Evolutionary conservation across 2,113 vertebrate species (phyloP), one percentile per base, ranked within the genome.

Genomic region (Callipepla squamata): DNA sequence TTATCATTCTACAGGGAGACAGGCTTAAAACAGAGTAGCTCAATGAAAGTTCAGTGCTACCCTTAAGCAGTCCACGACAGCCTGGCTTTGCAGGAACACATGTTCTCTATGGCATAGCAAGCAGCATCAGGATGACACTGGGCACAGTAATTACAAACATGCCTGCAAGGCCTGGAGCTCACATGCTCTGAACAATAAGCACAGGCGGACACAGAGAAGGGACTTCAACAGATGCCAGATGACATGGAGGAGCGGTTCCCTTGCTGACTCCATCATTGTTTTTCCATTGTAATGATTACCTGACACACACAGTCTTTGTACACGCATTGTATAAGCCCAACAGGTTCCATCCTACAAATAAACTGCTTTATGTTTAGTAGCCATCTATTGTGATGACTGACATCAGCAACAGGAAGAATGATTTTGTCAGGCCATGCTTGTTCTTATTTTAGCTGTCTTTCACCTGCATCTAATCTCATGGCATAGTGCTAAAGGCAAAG

Each of bases 81-180:
- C 63, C 58, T 6, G 1, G 63, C 63, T 74, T 62, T 75, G 13
- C 0, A 7, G 50, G 78, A 94, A 66, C 84, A 90, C 70, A 9
- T 20, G 45, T 32, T 77, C 55, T 82, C 70, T 1, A 0, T 3
- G 51, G 55, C 1, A 0, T 14, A 70, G 59, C 83, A 58, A 70
- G 28, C 45, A 34, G 91, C 87, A 93, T 70, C 84, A 63, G 70
- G 55, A 74, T 83, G 80, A 89, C 1, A 1, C 2, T 63, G 75
- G 84, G 67, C 77, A 62, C 51, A 21, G 32, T 73, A 82, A 95
- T 93, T 70, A 77, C 59, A 65, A 85, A 74, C 59, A 59, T 78
- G 92, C 91, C 91, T 89, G 87, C 75, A 72, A 61, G 91, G 89
- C 70, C 61, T 85, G 45, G 45, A 93, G 84, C 55, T 90, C 78